Base-by-base conservation (phyloP, 2,797 vertebrate genomes). In the Lacerta agilis region DNA sequence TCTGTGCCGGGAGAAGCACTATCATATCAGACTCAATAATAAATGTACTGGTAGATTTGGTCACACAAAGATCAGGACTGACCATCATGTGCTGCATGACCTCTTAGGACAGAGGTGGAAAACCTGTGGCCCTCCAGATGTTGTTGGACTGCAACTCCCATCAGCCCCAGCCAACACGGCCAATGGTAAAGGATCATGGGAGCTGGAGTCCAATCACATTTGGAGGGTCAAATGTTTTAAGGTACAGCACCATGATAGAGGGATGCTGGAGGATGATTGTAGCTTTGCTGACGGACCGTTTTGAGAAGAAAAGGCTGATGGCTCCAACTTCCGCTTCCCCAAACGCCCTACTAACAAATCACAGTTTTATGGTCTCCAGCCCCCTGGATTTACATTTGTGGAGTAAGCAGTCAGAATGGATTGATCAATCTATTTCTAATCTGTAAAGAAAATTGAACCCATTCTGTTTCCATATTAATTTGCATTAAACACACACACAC, bases 191-290 rank as follows among this genome's bases (percentile, higher is more conserved):
- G 49, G 49, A 55, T 55, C 49, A 55, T 3, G 49, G 49, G 49
- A 55, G 49, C 49, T 55, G 49, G 49, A 55, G 49, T 55, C 49
- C 49, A 55, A 55, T 55, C 49, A 13, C 13, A 13, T 55, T 55
- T 55, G 49, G 49, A 55, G 49, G 49, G 27, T 17, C 29, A 79
- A 79, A 49, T n/a, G 15, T 75, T 5, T 38, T 41, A 38, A 20
- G 38, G 8, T 43, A 43, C 41, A 76, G 73, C 75, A 77, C 23
- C 13, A 82, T 36, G 29, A 66, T 41, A 15, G 25, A 82, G 17
- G 36, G 58, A 27, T 27, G 23, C 11, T 8, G 18, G 18, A 86
- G 20, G 66, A 18, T 72, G 69, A 79, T 91, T 87, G 88, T 85
- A 43, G 29, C 5, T 13, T 66, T 61, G 17, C 4, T 45, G 20